Evolutionary conservation across 2,888 invertebrate species (phyloP), one percentile per base, ranked within the genome.

Genomic region (Tipula confusa): DNA sequence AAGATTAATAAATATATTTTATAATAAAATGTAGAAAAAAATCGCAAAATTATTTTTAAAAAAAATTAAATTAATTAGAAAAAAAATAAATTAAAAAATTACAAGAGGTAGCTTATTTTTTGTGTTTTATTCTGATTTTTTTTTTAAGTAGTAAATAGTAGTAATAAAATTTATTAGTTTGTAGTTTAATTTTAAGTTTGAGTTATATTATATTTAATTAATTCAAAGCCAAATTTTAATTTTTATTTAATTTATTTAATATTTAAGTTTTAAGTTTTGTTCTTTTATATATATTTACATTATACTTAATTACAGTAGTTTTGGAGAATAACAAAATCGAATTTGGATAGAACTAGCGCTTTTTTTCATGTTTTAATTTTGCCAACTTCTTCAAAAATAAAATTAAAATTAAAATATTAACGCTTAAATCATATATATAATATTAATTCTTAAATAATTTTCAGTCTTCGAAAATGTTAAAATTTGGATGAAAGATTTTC

Each of bases 31-130:
- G 15, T 43, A 64, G 64, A 64, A 64, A 64, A n/a, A 64, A 64
- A 5, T 5, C 24, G 64, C 64, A 64, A 64, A 43, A 64, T 24
- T 64, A 24, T 64, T 5, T 43, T n/a, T n/a, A 43, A 5, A 24
- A 64, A 18, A 43, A 43, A 24, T 9, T 9, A 64, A 64, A 64
- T 43, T 36, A 36, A 43, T 0, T 31, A 31, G 7, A 7, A 31
- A 31, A 38, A 9, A 38, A 38, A 13, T 38, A 38, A 15, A 33
- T 33, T 2, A 43, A 1, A 43, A 43, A 43, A 64, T 64, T 64
- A 64, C 64, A 64, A 64, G 64, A 64, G 64, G 64, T 64, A 64
- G 64, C 64, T 64, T 64, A n/a, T 64, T 24, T 43, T 43, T 43
- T 64, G 1, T 64, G 9, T 64, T 64, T 64, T 43, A 18, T 43